These are phyloP conservation scores for Apteryx mantelli DNA, from an alignment of 2,113 vertebrate genomes.

Conservation along the genomic window DNA sequence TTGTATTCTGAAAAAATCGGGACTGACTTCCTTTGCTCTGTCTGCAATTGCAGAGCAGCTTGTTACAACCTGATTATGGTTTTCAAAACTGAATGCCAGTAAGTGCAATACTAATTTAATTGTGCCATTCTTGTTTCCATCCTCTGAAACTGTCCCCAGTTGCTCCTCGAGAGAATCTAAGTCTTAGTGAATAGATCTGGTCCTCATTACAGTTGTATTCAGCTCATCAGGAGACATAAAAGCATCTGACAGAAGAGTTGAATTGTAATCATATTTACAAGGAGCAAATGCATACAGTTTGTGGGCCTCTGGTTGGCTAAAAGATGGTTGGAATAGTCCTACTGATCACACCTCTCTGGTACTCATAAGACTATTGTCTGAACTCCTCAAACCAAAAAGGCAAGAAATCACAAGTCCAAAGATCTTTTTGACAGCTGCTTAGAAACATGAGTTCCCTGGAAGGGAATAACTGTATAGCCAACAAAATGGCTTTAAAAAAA, in stretches of 20 bases:
- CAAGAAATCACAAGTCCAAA: background rate
- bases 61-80: background rate
- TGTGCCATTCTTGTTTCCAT: background rate
- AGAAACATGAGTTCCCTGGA: background rate
- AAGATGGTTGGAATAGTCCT: background rate
- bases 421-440: background rate
- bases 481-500: background rate
- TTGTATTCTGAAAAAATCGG: background rate
- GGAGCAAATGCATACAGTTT: background rate
- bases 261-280: background rate
- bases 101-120: constrained; percentile 6
- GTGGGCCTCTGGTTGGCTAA: background rate
- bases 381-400: background rate
- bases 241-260: background rate
- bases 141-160: constrained; percentile 31
- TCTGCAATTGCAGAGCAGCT: constrained; percentile 2
- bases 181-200: constrained; percentile 9
- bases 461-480: background rate
- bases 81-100: constrained; percentile 5
- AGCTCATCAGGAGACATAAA: background rate
- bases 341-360: background rate
- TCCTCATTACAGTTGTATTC: constrained; percentile 41
- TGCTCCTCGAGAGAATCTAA: background rate
- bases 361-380: background rate
- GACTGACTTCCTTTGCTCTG: background rate